Base-by-base conservation (phyloP, 2,797 vertebrate species). In the Falco berigora region DNA sequence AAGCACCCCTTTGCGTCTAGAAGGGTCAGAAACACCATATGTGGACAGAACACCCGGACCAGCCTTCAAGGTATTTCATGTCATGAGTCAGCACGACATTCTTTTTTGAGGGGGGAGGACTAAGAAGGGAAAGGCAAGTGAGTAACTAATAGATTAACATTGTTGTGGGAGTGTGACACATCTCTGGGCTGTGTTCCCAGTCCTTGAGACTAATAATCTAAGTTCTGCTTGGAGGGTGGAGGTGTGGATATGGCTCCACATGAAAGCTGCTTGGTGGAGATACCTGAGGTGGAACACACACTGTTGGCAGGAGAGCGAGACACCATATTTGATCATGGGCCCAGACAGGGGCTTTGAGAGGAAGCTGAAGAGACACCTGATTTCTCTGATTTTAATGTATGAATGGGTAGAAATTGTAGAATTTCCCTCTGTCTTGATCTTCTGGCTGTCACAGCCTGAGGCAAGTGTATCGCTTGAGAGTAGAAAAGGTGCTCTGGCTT, bases 31-130 rank as follows among this genome's bases (percentile, higher is more conserved):
- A 87, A 98, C 98, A 0, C 99, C 99, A 0, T 99, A 99, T 14
- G 97, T 98, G 68, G 99, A 99, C 96, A 98, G 99, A 96, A 99
- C 99, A 12, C 99, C 99, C 1, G 99, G 99, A 4, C 99, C 99
- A 14, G 99, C 99, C 17, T 99, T 99, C 97, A 99, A 99, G 99
- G 99, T 99, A 96, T 42, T 95, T 78, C 18, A 34, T 53, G 25
- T 88, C 56, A 55, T 71, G 55, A 63, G 34, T 74, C 36, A 69
- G 13, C 71, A n/a, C 40, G 46, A 38, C 22, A 12, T 67, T 88
- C n/a, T 71, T 68, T 62, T 73, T 27, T 8, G 1, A 22, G 34
- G 47, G 18, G 16, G 17, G 24, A 68, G 49, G 63, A 10, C 32
- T 89, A 20, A 53, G 59, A 69, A 75, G 16, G 53, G 67, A 90